Conservation (phyloP, 2,888 invertebrate species). For the Eristalis pertinax region DNA sequence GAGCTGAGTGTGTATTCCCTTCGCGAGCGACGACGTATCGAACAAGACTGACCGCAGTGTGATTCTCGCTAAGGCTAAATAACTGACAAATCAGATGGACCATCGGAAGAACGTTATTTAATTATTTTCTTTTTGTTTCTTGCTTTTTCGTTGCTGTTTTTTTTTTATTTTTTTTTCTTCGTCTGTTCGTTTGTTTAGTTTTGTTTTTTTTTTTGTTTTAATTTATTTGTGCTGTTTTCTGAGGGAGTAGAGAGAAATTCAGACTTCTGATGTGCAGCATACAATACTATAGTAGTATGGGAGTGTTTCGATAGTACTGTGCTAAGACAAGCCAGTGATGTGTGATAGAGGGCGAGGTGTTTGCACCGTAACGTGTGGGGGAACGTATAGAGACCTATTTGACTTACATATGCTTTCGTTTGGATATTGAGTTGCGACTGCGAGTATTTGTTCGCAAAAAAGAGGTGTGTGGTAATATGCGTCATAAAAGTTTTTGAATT, state of each 20-base stretch:
- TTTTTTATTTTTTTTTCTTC: background rate
- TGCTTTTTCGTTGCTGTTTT: background rate
- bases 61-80: slow-evolving; percentile 31
- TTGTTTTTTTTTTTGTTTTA: slow-evolving; percentile 1
- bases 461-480: too few species aligned
- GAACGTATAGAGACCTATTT: background rate
- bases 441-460: too few species aligned
- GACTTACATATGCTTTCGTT: background rate
- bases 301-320: background rate
- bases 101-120: slow-evolving; percentile 14
- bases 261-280: background rate
- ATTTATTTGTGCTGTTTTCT: background rate
- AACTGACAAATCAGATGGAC: slow-evolving; percentile 40
- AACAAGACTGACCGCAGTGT: slow-evolving; percentile 45
- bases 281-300: background rate
- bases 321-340: background rate
- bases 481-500: too few species aligned
- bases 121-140: slow-evolving; percentile 8
- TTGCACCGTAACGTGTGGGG: background rate
- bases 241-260: background rate
- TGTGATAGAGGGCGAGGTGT: background rate
- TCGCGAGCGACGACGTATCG: slow-evolving; percentile 22
- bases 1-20: slow-evolving; percentile 20
- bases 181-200: background rate
- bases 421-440: too few species aligned